Base-by-base conservation (phyloP, 2,888 invertebrate species). In the Nasonia oneida region DNA sequence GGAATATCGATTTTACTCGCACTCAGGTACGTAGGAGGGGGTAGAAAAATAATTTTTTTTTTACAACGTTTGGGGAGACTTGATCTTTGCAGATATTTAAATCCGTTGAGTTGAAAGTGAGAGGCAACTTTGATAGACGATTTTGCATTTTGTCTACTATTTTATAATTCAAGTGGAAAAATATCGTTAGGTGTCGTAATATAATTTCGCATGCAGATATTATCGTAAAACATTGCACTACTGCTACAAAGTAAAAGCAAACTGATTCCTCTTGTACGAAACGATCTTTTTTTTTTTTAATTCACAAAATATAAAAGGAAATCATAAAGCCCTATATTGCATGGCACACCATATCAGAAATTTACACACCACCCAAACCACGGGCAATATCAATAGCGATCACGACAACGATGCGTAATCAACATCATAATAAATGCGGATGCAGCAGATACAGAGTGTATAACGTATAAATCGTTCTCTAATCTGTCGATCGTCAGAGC, bases 401-500 rank as follows among this genome's bases (percentile, higher is more conserved):
- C 23, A 61, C 8, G 23, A 61, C 57, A 23, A n/a, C 57, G 57
- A 61, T 57, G 6, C 2, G 5, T 61, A 61, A 57, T 57, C n/a
- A 57, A 57, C n/a, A 57, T 57, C 23, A 29, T 29, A 29, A 61
- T 61, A 61, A 67, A 67, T 29, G 23, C 33, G 67, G 14, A 33
- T 67, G 67, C 67, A 67, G 23, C 14, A 67, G 23, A 67, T 33
- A 29, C 12, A 67, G 67, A 67, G 33, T 67, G 67, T 61, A 61
- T 61, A 64, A 47, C 23, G 15, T 70, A 70, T 71, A 61, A 61
- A 61, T 61, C 57, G 57, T 61, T 61, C 57, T 61, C 57, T 61
- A 47, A 57, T 61, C 57, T 23, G 57, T 23, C 8, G n/a, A 61
- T n/a, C 57, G 57, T n/a, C 57, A 61, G 57, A 61, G n/a, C n/a